These are phyloP conservation scores for Trematocara nigrifrons DNA, from an alignment of 2,113 vertebrate genomes.

Conservation along the genomic window DNA sequence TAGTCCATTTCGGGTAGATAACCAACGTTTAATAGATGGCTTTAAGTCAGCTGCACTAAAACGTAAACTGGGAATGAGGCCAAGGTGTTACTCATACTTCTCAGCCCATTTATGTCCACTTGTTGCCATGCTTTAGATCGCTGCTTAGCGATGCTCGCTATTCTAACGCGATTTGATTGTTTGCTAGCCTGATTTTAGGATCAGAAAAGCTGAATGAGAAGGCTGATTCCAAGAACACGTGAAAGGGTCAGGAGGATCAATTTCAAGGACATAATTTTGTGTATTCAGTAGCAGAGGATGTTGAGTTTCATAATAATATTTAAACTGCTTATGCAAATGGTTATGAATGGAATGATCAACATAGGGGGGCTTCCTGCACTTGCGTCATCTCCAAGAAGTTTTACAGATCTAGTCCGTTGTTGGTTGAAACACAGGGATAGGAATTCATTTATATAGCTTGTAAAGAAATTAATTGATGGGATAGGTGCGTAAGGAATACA, in stretches of 20 bases:
- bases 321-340: not conserved
- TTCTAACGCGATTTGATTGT: not conserved
- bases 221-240: not conserved
- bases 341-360: not conserved
- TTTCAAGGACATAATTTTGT: not conserved
- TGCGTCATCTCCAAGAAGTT: not conserved
- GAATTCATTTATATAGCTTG: not conserved
- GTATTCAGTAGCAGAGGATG: not conserved
- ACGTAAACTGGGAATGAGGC: not conserved
- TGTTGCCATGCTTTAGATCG: not conserved
- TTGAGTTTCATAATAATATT: not conserved
- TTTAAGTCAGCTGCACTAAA: not conserved
- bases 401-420: not conserved
- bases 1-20: not conserved
- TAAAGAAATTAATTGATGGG: not conserved
- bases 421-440: not conserved
- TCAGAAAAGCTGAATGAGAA: not conserved
- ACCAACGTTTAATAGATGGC: not conserved
- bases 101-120: not conserved
- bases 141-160: not conserved
- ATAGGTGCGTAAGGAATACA: fast-evolving
- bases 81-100: not conserved
- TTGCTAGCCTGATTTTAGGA: not conserved
- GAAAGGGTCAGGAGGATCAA: not conserved
- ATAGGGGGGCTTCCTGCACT: not conserved